Evolutionary conservation across 1,140 invertebrate species (phyloP).

Genomic region (Acyrthosiphon pisum): DNA sequence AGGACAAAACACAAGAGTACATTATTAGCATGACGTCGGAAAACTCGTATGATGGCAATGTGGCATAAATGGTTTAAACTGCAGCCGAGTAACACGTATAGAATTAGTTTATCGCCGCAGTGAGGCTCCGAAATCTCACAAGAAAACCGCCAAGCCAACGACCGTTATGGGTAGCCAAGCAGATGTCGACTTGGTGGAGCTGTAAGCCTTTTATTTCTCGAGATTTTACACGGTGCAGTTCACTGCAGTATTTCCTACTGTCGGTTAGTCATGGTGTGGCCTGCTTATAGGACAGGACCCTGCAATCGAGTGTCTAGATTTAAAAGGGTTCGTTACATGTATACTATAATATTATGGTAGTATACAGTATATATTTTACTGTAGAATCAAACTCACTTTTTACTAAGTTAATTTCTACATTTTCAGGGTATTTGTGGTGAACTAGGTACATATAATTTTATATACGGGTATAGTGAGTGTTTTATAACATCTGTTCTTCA

Average conservation of each 20-base stretch:
- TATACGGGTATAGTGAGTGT: background rate
- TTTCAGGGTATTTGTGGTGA: background rate
- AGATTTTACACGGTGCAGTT: background rate
- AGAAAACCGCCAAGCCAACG: background rate
- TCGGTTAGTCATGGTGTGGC: too few species aligned
- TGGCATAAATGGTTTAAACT: background rate
- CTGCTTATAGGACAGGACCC: too few species aligned
- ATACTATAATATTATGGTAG: too few species aligned
- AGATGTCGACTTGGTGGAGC: background rate
- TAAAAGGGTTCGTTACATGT: too few species aligned
- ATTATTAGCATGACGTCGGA: background rate
- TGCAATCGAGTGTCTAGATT: background rate
- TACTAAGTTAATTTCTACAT: background rate
- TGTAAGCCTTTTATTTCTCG: background rate
- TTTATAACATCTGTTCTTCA: background rate
- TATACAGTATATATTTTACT: too few species aligned
- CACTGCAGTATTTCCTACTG: too few species aligned
- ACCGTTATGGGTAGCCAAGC: background rate
- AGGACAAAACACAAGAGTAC: constrained; percentile 18
- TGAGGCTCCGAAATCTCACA: background rate
- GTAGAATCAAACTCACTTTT: background rate
- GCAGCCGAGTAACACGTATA: background rate
- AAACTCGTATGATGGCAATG: background rate
- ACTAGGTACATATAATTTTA: background rate
- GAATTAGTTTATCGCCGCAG: background rate